These are phyloP conservation scores for Catonia carolina DNA, from an alignment of 2,888 invertebrate species.

Conservation along the genomic window DNA sequence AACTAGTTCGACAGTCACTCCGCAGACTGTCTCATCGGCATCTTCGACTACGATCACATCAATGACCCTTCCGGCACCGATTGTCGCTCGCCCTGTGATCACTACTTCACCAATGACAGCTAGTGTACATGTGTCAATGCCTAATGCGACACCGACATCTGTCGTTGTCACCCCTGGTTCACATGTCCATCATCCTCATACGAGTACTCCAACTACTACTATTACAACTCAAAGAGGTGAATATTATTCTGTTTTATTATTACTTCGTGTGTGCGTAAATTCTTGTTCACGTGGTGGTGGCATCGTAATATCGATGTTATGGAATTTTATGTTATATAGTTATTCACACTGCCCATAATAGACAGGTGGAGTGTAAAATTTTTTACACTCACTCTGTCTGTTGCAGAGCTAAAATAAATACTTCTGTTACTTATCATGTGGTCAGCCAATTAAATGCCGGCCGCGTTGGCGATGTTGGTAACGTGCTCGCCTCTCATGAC, in stretches of 20 bases:
- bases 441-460: too few species aligned
- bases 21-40: slow-evolving; percentile 25
- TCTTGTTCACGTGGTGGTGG: too few species aligned
- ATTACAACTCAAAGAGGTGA: slow-evolving; percentile 4
- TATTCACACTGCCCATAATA: too few species aligned
- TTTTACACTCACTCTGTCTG: too few species aligned
- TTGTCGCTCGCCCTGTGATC: neutral
- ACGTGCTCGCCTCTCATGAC: too few species aligned
- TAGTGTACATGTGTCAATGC: slow-evolving; percentile 21
- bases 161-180: neutral
- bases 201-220: slow-evolving; percentile 33
- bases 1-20: slow-evolving; percentile 24
- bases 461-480: too few species aligned
- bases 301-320: too few species aligned
- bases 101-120: slow-evolving; percentile 26
- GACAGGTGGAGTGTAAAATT: too few species aligned
- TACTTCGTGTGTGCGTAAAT: too few species aligned
- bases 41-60: slow-evolving; percentile 21
- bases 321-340: too few species aligned
- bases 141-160: slow-evolving; percentile 8
- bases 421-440: too few species aligned
- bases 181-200: neutral
- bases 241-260: neutral
- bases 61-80: slow-evolving; percentile 9
- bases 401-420: too few species aligned